Base-by-base conservation (phyloP, 2,888 invertebrate genomes). In the Allolobophora icterica region DNA sequence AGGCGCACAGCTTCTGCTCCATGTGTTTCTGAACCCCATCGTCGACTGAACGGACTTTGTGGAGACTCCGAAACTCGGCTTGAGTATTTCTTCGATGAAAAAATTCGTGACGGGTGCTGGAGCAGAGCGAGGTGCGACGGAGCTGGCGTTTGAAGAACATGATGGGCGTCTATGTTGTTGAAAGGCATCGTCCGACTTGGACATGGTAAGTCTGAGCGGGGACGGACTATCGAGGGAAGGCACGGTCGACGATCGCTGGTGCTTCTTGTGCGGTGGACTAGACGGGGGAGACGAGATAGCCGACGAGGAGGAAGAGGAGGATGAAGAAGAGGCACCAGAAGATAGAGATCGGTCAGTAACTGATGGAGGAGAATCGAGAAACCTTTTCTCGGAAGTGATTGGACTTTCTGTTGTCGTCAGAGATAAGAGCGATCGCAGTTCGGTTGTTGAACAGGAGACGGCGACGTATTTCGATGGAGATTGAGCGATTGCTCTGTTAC, bases 41-140 rank as follows among this genome's bases (percentile, higher is more conserved):
- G n/a, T 19, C 58, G 33, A 30, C 58, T 40, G n/a, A 30, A 33
- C 17, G 30, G 33, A 15, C 35, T 52, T 52, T 17, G 87, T 15
- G 8, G 87, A 34, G 34, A 38, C 34, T 19, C 92, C 92, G 52
- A 92, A 92, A 24, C 84, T 90, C 33, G 92, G 92, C 38, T 92
- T 92, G 71, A 92, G 92, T 42, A 92, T 92, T 33, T 92, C 92
- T n/a, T 92, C 92, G 58, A 92, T 90, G 19, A 84, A 40, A 83
- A 92, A 92, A n/a, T 91, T 89, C 58, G 92, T 92, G n/a, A n/a
- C 71, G 30, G 71, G 71, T 8, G 71, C n/a, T 71, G 71, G 71
- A 71, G 71, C 71, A 71, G n/a, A 71, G 8, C 71, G 71, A 17
- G 71, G 71, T 71, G 8, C n/a, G 71, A 11, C 71, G 71, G 71